Percentiles rank a stretch among this genome's conserved stretches.
These are phyloP conservation scores for Stenopsyche tienmushanensis DNA, from an alignment of 1,140 invertebrate species.

Conservation along the genomic window DNA sequence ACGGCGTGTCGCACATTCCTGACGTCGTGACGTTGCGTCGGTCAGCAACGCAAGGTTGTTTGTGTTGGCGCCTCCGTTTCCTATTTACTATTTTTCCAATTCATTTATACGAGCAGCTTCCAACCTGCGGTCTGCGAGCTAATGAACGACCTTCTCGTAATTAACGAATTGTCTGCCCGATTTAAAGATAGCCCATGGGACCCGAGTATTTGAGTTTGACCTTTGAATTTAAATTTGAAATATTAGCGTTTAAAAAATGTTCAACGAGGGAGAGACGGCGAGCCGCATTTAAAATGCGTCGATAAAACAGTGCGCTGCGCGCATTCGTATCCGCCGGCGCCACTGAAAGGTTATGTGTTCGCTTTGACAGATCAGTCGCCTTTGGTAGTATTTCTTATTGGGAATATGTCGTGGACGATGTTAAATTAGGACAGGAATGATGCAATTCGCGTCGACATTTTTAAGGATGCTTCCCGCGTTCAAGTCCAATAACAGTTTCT, in stretches of 20 bases:
- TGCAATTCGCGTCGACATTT: no score
- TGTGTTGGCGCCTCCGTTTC: conserved; percentile 20
- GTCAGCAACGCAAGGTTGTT: conserved; percentile 30
- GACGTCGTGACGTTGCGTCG: conserved; percentile 21
- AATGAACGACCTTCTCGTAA: not conserved
- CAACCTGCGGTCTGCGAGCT: conserved; percentile 1
- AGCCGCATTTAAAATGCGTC: no score
- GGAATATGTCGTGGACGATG: no score
- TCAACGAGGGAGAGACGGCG: no score
- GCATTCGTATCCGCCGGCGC: no score
- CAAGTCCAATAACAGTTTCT: no score
- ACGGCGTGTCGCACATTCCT: not conserved
- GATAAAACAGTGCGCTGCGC: no score
- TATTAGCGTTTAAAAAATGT: not conserved
- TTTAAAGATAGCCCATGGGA: not conserved
- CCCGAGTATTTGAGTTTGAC: not conserved
- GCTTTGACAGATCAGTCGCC: no score
- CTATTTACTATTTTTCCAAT: not conserved
- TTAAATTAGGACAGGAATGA: no score
- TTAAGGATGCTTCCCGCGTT: no score
- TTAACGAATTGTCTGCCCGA: not conserved
- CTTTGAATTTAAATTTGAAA: not conserved
- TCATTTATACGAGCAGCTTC: not conserved
- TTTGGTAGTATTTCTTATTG: no score
- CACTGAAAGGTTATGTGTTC: no score